Percentiles rank a stretch among this genome's conserved stretches.
phyloP scores from a whole-genome alignment of 2,888 invertebrate species.

The Mythimna pallens region DNA sequence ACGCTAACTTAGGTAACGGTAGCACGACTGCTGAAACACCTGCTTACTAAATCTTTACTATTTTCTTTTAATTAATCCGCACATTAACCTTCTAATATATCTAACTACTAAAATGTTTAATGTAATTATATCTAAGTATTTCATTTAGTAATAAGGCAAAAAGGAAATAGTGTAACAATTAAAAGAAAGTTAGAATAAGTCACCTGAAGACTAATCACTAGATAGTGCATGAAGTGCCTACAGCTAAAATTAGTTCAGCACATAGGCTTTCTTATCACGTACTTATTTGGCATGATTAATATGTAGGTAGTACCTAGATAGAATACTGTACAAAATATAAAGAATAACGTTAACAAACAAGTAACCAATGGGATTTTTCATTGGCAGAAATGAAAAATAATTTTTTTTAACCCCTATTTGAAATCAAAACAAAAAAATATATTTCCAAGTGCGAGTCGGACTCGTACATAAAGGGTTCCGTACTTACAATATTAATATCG shows the following conservation, averaged over 20 bases:
- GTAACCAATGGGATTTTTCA: too few species aligned
- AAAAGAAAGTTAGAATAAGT: background rate
- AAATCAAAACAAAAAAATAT: too few species aligned
- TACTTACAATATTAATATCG: too few species aligned
- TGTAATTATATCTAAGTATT: background rate
- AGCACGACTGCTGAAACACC: slow-evolving; percentile 18
- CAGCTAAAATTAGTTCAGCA: background rate
- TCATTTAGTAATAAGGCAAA: background rate
- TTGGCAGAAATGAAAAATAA: too few species aligned
- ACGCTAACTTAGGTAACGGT: slow-evolving; percentile 36
- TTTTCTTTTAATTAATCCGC: slow-evolving; percentile 1
- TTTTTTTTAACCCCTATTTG: too few species aligned
- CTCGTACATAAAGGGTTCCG: too few species aligned
- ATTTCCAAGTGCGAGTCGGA: too few species aligned
- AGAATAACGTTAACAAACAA: too few species aligned
- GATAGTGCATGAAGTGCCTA: background rate
- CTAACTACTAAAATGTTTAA: background rate
- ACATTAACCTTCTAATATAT: background rate
- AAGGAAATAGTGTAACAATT: background rate
- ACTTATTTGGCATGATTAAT: background rate
- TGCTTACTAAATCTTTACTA: slow-evolving; percentile 18
- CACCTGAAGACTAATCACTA: background rate
- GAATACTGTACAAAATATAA: background rate
- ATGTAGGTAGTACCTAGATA: background rate
- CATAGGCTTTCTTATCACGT: background rate